A percentile compares a stretch with the other conserved stretches of the same genome.
Evolutionary conservation across 2,888 invertebrate species (phyloP).

Genomic region (Branchipolynoe longqiensis): DNA sequence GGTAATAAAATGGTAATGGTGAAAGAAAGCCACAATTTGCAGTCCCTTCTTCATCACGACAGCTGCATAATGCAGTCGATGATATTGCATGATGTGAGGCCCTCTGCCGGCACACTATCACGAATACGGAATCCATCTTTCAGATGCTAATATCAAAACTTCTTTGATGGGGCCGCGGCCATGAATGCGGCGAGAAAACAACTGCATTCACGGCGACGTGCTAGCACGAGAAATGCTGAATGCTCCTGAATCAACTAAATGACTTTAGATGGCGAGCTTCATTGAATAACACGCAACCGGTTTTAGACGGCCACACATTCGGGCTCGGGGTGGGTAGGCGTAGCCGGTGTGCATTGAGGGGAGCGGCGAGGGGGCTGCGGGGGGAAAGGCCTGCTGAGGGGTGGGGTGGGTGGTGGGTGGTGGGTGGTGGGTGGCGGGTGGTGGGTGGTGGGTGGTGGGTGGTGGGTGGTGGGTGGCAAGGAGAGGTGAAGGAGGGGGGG

Average conservation of each 20-base stretch:
- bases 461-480: not conserved
- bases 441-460: not conserved
- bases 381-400: not conserved
- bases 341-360: not conserved
- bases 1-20: conserved; percentile 54
- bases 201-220: not conserved
- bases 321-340: not conserved
- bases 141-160: conserved; percentile 52
- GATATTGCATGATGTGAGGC: conserved; percentile 48
- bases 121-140: conserved; percentile 42
- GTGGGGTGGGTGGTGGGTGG: not conserved
- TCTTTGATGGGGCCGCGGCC: conserved; percentile 29
- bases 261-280: conserved; percentile 40
- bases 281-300: conserved; percentile 51
- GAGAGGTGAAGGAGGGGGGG: not conserved
- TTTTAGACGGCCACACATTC: conserved; percentile 23
- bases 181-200: conserved; percentile 34
- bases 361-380: not conserved
- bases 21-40: conserved; percentile 52
- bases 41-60: conserved; percentile 37
- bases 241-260: conserved; percentile 53
- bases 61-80: conserved; percentile 29
- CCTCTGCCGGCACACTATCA: conserved; percentile 18
- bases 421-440: not conserved
- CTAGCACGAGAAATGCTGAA: conserved; percentile 52